Conservation (phyloP, 2,888 invertebrate species). For the Sarcophaga variegata region DNA sequence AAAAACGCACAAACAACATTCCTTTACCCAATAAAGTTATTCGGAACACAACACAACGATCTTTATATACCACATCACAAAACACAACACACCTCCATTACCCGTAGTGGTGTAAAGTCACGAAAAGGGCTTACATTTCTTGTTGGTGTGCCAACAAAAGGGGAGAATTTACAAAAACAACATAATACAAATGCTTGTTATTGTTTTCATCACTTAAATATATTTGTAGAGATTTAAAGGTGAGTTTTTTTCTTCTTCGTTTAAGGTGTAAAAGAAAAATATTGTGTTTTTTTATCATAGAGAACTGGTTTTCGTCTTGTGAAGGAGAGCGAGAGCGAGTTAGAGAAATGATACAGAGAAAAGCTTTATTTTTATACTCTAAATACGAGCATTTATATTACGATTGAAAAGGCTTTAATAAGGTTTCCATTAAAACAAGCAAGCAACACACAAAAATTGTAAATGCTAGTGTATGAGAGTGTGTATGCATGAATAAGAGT, state of each 20-base stretch:
- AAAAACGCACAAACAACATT: too few species aligned
- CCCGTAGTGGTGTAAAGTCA: too few species aligned
- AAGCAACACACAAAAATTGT: not conserved
- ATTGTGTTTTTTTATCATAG: not conserved
- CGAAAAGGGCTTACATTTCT: too few species aligned
- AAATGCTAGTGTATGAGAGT: not conserved
- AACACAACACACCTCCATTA: too few species aligned
- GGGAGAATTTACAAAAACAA: not conserved
- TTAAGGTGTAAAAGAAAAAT: slow-evolving; percentile 16
- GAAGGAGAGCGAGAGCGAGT: not conserved
- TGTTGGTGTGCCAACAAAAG: not conserved
- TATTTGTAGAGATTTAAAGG: not conserved
- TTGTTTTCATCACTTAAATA: not conserved
- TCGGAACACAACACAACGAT: too few species aligned
- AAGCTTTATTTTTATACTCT: too few species aligned
- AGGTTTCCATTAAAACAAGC: slow-evolving; percentile 52
- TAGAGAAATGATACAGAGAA: too few species aligned
- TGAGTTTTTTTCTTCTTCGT: not conserved
- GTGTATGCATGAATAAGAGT: not conserved
- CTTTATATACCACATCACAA: too few species aligned
- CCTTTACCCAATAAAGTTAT: too few species aligned
- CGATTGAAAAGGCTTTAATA: slow-evolving; percentile 52
- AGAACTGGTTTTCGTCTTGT: slow-evolving; percentile 46
- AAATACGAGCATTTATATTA: not conserved
- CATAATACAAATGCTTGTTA: not conserved